Evolutionary conservation across 2,888 invertebrate genomes (phyloP).

Genomic region (Urechis unicinctus): DNA sequence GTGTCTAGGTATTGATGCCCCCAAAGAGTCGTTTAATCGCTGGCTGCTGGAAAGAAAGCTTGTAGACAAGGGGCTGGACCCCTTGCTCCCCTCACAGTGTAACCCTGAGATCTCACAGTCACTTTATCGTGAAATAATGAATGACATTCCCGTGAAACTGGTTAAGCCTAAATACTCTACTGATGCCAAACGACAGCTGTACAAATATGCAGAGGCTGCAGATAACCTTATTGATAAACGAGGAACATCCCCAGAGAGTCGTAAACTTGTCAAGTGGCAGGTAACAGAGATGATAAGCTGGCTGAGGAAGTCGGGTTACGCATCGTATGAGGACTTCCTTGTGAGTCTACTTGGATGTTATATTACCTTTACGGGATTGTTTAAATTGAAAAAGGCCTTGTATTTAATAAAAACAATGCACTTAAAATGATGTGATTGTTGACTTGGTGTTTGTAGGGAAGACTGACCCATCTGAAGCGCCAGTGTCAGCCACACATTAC

Average conservation of each 20-base stretch:
- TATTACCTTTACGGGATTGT: no score
- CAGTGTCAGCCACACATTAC: conserved; percentile 94
- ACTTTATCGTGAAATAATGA: conserved; percentile 97
- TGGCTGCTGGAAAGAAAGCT: conserved; percentile 96
- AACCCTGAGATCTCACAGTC: conserved; percentile 85
- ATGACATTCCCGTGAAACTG: conserved; percentile 92
- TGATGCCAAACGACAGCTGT: conserved; percentile 89
- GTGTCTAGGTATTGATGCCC: conserved; percentile 72
- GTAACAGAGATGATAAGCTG: conserved; percentile 96
- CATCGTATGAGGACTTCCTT: conserved; percentile 53
- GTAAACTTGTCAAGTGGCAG: conserved; percentile 97
- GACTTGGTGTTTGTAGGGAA: no score
- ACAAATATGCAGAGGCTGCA: conserved; percentile 90
- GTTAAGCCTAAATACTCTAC: conserved; percentile 92
- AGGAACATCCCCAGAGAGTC: conserved; percentile 83
- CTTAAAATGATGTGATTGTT: no score
- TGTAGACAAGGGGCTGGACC: conserved; percentile 81
- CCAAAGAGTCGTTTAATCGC: conserved; percentile 87
- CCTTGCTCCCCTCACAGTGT: conserved; percentile 84
- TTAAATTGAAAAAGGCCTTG: no score
- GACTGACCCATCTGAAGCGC: conserved; percentile 82
- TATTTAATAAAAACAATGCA: no score
- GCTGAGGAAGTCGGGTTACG: conserved; percentile 85
- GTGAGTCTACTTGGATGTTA: conserved; percentile 39
- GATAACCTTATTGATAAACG: conserved; percentile 91